Evolutionary conservation across 2,113 vertebrate species (phyloP).

Genomic region (Heptranchias perlo): DNA sequence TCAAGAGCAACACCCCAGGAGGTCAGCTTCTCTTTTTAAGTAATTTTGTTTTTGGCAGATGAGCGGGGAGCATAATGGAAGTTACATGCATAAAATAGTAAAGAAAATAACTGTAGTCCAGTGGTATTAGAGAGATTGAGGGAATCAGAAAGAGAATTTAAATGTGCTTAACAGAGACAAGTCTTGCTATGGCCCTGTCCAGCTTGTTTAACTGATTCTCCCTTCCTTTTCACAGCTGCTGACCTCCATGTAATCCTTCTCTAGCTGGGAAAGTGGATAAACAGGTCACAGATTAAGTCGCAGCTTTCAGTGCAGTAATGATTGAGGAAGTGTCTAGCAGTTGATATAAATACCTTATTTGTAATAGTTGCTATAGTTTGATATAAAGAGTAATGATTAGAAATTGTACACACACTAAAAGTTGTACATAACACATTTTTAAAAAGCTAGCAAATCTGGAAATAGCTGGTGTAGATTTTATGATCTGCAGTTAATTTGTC

Average conservation of each 20-base stretch:
- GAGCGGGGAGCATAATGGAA: not conserved
- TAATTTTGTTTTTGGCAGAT: not conserved
- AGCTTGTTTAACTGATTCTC: not conserved
- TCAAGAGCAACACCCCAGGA: not conserved
- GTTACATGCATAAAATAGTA: not conserved
- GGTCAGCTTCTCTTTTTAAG: not conserved
- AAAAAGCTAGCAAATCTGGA: not conserved
- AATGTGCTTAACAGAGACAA: not conserved
- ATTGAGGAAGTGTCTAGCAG: not conserved
- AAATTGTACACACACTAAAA: not conserved
- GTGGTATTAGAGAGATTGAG: not conserved
- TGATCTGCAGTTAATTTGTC: constrained; percentile 60
- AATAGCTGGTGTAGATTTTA: not conserved
- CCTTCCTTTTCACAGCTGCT: not conserved
- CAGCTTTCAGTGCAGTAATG: not conserved
- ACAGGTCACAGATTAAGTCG: not conserved
- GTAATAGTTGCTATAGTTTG: not conserved
- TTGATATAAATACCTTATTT: not conserved
- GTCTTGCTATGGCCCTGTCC: not conserved
- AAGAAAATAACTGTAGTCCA: not conserved
- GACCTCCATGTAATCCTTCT: not conserved
- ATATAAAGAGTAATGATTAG: not conserved
- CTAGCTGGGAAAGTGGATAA: not conserved
- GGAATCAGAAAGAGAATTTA: not conserved
- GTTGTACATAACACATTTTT: not conserved